Evolutionary conservation across 2,797 vertebrate species (phyloP), one percentile per base, ranked within the genome.

Genomic region (Podarcis siculus): DNA sequence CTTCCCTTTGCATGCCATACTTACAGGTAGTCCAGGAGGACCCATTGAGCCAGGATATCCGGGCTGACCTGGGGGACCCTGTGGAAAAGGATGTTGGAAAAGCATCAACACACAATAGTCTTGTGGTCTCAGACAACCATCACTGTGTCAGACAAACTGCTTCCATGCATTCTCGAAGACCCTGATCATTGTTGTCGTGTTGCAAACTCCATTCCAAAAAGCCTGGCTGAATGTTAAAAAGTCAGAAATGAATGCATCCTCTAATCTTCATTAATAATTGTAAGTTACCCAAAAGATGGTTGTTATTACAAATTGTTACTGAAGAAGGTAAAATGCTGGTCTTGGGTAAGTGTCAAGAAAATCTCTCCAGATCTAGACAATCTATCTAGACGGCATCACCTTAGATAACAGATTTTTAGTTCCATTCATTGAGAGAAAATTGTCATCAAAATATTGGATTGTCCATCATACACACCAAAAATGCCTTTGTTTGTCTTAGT

Each of bases 21-120:
- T 97, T 97, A 99, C 99, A 0, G 97, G 97, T 86, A 99, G 96
- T 89, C 99, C 99, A 0, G 99, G 98, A 3, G 98, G 95, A 5
- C 98, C 99, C 89, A 98, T 98, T 15, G 97, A 90, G 8, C 99
- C 99, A 0, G 99, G 98, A 90, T 99, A 99, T 12, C 98, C 99
- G 0, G 98, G 91, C 1, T 97, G 98, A 87, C 98, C 99, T 1
- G 98, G 89, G 69, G 98, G 95, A 81, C 99, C 99, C 99, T 99
- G 94, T 45, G 83, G 17, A 87, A 84, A 17, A 61, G 37, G 79
- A 30, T 0, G 2, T 3, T 0, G n/a, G 61, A 12, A 32, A 0
- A 90, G 85, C 89, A 23, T 75, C 35, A 7, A 1, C 7, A 69
- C 91, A 87, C 23, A 3, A 2, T 25, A 17, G 10, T 25, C 4